Evolutionary conservation across 92 coral and sea anemone species (phyloP).

Genomic region (Zoanthus sansibaricus): DNA sequence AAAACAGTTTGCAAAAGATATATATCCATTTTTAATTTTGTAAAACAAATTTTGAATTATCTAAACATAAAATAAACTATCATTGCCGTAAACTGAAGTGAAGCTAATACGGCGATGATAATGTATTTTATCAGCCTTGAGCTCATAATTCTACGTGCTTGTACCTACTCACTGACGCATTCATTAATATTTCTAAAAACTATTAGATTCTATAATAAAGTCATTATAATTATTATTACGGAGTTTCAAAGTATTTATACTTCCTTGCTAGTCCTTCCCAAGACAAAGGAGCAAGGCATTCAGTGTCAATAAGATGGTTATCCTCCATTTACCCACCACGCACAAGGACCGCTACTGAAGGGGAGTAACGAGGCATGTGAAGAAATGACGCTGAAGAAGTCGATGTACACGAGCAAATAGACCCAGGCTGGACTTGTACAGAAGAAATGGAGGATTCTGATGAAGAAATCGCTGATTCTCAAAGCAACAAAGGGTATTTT

Average conservation of each 20-base stretch:
- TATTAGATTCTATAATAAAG: background rate
- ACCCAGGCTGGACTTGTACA: background rate
- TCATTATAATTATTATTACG: background rate
- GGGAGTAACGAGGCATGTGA: background rate
- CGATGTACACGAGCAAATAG: background rate
- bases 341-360: background rate
- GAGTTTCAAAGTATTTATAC: background rate
- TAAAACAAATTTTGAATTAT: too few relatives aligned
- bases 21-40: too few relatives aligned
- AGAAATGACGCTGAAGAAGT: background rate
- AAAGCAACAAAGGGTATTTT: conserved; percentile 1
- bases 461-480: conserved; percentile 9
- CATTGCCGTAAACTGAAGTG: too few relatives aligned
- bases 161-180: too few relatives aligned
- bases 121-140: too few relatives aligned
- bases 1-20: too few relatives aligned
- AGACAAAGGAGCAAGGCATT: conserved; percentile 15
- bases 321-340: background rate
- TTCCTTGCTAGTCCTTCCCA: conserved; percentile 14
- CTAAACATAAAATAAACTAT: too few relatives aligned
- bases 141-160: too few relatives aligned
- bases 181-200: too few relatives aligned
- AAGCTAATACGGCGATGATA: background rate
- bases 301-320: background rate
- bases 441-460: background rate